Evolutionary conservation across 2,888 invertebrate genomes (phyloP), one percentile per base, ranked within the genome.

Genomic region (Athetis lepigone): DNA sequence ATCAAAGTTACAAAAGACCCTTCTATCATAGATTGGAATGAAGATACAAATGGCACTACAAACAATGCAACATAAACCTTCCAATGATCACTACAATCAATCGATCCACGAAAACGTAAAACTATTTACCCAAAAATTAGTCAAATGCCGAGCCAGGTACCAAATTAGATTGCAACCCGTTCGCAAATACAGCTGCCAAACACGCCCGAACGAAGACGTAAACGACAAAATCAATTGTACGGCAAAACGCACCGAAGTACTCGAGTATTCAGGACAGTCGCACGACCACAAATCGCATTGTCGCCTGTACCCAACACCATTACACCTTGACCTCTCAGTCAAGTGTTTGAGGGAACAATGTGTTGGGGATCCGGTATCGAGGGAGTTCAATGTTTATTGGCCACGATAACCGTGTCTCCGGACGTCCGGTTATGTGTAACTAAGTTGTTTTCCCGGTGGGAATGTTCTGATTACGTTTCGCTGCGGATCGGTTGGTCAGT

Each of bases 401-500:
- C 4, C 52, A 16, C 13, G 68, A 72, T 72, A 68, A 62, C 66
- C 43, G 66, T 73, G 72, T 70, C 66, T 72, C 55, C 67, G 77
- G 81, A 81, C 67, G 69, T 82, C 80, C 81, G 77, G 58, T 72
- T 79, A 77, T 70, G 69, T 70, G 80, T 85, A 81, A 84, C 84
- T 73, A 75, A 84, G 81, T 86, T 84, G 84, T 84, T 84, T 83
- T 72, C 80, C 81, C 79, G 74, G 68, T 56, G 79, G 79, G 71
- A 71, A 62, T 46, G 70, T 56, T 73, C 74, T 75, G 82, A 84
- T 84, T 80, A 70, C 69, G 79, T 81, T 79, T 69, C 43, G 46
- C 40, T 57, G 49, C 37, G 64, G 60, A 69, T 73, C 70, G 59
- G 60, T 61, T 65, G 47, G 70, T 40, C 45, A 7, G 75, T 49